phyloP scores from a whole-genome alignment of 2,113 vertebrate genomes.

The Telmatochromis brichardi region DNA sequence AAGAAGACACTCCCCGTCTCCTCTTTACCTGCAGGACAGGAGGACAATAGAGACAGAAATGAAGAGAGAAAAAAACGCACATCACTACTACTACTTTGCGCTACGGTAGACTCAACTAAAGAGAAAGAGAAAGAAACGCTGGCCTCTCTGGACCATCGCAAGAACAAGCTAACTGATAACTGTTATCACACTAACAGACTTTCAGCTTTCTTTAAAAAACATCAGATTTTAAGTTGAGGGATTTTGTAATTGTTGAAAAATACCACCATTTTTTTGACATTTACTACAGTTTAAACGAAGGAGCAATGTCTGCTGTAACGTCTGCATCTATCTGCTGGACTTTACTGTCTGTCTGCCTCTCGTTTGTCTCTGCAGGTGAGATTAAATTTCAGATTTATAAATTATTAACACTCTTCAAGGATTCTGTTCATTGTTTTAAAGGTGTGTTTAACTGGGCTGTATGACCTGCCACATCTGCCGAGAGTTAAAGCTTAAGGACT shows the following conservation, averaged over 20 bases:
- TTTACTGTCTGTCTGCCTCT: neutral
- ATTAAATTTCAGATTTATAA: neutral
- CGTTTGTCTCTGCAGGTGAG: neutral
- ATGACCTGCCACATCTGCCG: neutral
- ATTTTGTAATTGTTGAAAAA: neutral
- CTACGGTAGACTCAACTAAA: fast-evolving
- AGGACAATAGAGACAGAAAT: neutral
- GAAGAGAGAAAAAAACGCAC: neutral
- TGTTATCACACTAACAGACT: fast-evolving
- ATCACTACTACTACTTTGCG: neutral
- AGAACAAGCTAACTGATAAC: neutral
- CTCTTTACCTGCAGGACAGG: fast-evolving
- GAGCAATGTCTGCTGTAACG: neutral
- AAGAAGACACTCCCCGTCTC: fast-evolving
- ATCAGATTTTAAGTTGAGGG: neutral
- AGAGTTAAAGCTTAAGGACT: neutral
- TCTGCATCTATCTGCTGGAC: fast-evolving
- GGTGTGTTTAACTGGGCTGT: neutral
- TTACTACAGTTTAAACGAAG: fast-evolving
- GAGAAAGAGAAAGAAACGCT: neutral
- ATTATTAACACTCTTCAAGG: neutral
- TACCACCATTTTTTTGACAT: fast-evolving
- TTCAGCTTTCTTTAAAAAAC: neutral
- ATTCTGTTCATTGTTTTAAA: neutral
- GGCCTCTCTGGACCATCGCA: fast-evolving